phyloP scores from a whole-genome alignment of 1,140 invertebrate species.

The Kradibia gibbosae region DNA sequence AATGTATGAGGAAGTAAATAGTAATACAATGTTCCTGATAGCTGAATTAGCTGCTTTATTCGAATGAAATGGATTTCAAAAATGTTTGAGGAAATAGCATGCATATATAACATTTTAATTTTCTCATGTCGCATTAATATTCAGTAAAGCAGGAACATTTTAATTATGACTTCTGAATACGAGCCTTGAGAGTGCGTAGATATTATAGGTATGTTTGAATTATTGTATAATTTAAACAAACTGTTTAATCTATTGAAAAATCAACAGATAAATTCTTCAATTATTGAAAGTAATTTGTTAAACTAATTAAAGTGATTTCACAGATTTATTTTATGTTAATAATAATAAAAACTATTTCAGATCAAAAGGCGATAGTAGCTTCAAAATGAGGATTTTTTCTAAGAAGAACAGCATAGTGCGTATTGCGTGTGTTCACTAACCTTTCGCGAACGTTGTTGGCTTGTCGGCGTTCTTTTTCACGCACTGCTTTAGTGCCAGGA shows the following conservation, averaged over 20 bases:
- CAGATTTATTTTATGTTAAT: neutral
- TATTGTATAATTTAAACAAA: constrained; percentile 27
- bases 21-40: constrained; percentile 54
- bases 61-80: constrained; percentile 64
- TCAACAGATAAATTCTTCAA: neutral
- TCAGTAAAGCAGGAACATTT: constrained; percentile 63
- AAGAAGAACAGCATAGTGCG: constrained; percentile 44
- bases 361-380: constrained; percentile 27
- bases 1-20: neutral
- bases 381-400: constrained; percentile 14
- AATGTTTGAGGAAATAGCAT: constrained; percentile 54
- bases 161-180: constrained; percentile 61
- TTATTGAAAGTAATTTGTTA: neutral
- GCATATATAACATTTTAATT: constrained; percentile 20
- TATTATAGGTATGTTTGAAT: neutral
- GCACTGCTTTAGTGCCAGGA: constrained; percentile 91
- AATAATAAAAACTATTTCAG: neutral
- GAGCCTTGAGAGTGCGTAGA: constrained; percentile 54
- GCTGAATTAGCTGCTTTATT: constrained; percentile 57
- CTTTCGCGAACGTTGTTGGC: constrained; percentile 99
- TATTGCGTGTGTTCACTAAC: constrained; percentile 76
- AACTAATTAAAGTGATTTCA: neutral
- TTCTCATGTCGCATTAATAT: constrained; percentile 55
- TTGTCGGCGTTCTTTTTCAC: constrained; percentile 95
- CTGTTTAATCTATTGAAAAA: neutral